A percentile compares a stretch with the other conserved stretches of the same genome.
These are phyloP conservation scores for Anthoscopus minutus DNA, from an alignment of 2,113 vertebrate species.

Conservation along the genomic window DNA sequence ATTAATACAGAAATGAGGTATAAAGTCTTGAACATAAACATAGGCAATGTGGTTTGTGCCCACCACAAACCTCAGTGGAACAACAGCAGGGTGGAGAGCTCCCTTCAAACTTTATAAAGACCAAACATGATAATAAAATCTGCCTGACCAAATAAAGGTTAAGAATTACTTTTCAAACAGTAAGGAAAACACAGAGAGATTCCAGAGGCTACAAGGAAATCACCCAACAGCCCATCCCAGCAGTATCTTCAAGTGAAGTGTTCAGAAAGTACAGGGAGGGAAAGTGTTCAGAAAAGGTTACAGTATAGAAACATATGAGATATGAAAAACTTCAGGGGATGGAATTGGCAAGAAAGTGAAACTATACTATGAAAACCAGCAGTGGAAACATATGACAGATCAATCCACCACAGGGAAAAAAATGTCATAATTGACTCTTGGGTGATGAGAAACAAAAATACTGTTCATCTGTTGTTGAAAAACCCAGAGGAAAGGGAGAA, in stretches of 20 bases:
- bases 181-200: not conserved
- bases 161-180: not conserved
- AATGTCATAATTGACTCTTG: not conserved
- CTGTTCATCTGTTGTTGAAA: not conserved
- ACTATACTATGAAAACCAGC: not conserved
- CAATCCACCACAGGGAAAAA: not conserved
- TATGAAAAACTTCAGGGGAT: not conserved
- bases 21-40: not conserved
- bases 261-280: not conserved
- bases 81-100: not conserved
- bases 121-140: not conserved
- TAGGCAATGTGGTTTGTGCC: accelerated
- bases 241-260: not conserved
- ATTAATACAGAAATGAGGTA: not conserved
- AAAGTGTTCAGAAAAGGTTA: not conserved
- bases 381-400: not conserved
- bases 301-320: not conserved
- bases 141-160: not conserved
- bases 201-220: not conserved
- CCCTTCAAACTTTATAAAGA: not conserved
- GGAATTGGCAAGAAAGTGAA: not conserved
- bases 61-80: not conserved
- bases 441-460: not conserved
- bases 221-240: not conserved
- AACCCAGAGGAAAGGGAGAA: not conserved